Base-by-base conservation (phyloP, 2,797 vertebrate species). In the Halcyon badia region DNA sequence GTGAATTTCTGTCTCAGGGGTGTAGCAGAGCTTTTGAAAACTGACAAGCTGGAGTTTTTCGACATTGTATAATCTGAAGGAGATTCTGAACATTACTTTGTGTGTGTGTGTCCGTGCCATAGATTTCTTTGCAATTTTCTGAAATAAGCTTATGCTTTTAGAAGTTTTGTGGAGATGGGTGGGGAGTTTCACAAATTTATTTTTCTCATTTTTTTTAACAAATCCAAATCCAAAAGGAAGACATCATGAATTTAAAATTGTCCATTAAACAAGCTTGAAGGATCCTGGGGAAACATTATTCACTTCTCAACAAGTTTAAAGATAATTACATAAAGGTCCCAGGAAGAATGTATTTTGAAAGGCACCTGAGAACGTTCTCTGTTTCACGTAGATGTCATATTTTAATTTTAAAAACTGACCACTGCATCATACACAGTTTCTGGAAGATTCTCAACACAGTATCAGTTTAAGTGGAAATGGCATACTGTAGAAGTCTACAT, bases 21-120 rank as follows among this genome's bases (percentile, higher is more conserved):
- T 65, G 93, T 94, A 64, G 22, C 65, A 96, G 83, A 91, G 93
- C 62, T 92, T 97, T 75, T 94, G 87, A 95, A 97, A 97, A 81
- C 51, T 84, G 94, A 92, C 83, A 94, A 60, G 31, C 33, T 75
- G 48, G 64, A 95, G 62, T 69, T 71, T 96, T 96, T 96, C 51
- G 76, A 85, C 7, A 24, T 78, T 95, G 72, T 95, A 54, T 90
- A 90, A 94, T 84, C 91, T 95, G 17, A 57, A 89, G 73, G 52
- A 52, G 60, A 80, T 91, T 95, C 52, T 93, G 64, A 96, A 95
- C 42, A 30, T 51, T 77, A 49, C 35, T 69, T 71, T 90, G 11
- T 49, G 11, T 11, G 10, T 33, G 12, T 69, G 65, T 37, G 6
- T 37, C 17, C 37, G 9, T 14, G 6, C 6, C 56, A 80, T 54